A percentile compares a stretch with the other conserved stretches of the same genome.
phyloP scores from a whole-genome alignment of 2,888 invertebrate genomes.

The Boloria selene region DNA sequence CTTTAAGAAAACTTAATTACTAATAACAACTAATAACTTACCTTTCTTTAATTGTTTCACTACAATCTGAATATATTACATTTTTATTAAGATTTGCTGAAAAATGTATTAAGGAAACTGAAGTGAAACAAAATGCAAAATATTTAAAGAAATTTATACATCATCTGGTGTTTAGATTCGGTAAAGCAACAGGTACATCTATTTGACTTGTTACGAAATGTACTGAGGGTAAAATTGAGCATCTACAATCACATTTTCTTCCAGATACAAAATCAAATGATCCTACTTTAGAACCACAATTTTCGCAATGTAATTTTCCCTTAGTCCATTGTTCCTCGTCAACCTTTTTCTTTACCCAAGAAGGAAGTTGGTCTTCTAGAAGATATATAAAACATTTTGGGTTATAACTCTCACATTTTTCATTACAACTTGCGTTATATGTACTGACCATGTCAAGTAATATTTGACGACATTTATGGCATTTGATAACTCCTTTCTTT shows the following conservation, averaged over 20 bases:
- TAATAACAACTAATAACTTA: too few species aligned
- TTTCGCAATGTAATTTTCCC: conserved; percentile 85
- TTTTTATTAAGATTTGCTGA: not conserved
- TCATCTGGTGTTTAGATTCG: conserved; percentile 8
- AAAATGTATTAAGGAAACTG: not conserved
- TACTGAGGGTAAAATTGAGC: conserved; percentile 80
- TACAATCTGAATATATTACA: too few species aligned
- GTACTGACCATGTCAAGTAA: conserved; percentile 52
- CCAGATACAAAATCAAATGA: conserved; percentile 86
- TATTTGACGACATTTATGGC: conserved; percentile 73
- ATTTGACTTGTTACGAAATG: conserved; percentile 85
- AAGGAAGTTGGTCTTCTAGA: conserved; percentile 80
- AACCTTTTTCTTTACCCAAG: conserved; percentile 80
- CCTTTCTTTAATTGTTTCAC: too few species aligned
- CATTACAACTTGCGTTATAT: conserved; percentile 48
- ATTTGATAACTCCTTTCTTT: conserved; percentile 53
- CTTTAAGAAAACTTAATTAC: too few species aligned
- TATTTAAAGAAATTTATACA: not conserved
- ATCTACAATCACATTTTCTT: conserved; percentile 83
- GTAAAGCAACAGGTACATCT: conserved; percentile 68
- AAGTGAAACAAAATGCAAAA: not conserved
- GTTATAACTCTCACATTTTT: conserved; percentile 59
- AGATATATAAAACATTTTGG: conserved; percentile 72
- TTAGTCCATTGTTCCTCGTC: conserved; percentile 84
- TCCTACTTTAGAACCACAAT: conserved; percentile 84